phyloP scores from a whole-genome alignment of 1,140 invertebrate species.

The Gonioctena quinquepunctata region DNA sequence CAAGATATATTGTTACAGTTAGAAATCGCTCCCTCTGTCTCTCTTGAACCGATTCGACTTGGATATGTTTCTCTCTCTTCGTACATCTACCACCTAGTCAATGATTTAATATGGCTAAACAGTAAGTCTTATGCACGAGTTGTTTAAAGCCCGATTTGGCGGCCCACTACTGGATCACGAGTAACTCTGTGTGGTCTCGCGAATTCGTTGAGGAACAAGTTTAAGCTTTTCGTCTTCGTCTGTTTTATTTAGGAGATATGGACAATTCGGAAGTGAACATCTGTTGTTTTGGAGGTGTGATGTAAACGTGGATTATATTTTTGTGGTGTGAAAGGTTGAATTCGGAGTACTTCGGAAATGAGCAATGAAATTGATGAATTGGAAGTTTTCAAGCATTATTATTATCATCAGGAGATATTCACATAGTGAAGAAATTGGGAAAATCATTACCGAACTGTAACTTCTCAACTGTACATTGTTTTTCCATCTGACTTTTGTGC shows the following conservation, averaged over 20 bases:
- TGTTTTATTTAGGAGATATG: neutral
- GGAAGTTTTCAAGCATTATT: too few species aligned
- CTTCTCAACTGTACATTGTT: too few species aligned
- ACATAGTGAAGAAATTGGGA: too few species aligned
- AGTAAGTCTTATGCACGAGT: neutral
- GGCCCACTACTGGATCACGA: neutral
- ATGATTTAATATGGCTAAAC: conserved; percentile 11
- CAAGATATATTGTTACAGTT: conserved; percentile 38
- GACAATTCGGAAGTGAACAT: neutral
- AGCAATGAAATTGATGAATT: too few species aligned
- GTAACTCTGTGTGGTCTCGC: conserved; percentile 15
- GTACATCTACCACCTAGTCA: conserved; percentile 16
- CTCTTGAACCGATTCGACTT: neutral
- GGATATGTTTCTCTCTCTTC: conserved; percentile 3
- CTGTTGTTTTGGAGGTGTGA: neutral
- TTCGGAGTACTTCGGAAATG: too few species aligned
- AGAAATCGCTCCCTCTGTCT: conserved; percentile 24
- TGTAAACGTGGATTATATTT: conserved; percentile 8
- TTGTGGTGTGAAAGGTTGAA: too few species aligned
- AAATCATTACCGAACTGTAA: too few species aligned
- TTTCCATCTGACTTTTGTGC: too few species aligned
- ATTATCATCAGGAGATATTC: too few species aligned
- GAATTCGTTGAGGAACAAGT: conserved; percentile 12
- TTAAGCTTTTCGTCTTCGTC: neutral
- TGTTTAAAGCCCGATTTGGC: conserved; percentile 1